phyloP scores from a whole-genome alignment of 1,140 invertebrate species.

The Drosophila pectinifera region DNA sequence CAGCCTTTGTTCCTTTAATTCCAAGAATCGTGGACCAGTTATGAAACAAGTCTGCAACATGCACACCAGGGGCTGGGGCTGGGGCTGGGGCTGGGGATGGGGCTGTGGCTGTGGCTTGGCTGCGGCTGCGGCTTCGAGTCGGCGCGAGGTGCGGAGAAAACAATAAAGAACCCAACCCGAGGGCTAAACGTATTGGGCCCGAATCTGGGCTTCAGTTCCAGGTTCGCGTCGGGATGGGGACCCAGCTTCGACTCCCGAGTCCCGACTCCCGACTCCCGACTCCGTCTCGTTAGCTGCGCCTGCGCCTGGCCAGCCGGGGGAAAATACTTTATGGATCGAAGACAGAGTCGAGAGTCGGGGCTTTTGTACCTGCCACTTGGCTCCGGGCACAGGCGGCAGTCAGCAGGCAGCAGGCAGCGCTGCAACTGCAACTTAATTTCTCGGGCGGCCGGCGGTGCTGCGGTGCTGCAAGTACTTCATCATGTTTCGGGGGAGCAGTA shows the following conservation, averaged over 20 bases:
- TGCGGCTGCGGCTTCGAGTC: background rate
- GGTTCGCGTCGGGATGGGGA: background rate
- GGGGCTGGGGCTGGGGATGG: background rate
- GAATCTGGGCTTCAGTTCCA: slow-evolving; percentile 49
- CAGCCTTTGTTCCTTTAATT: slow-evolving; percentile 81
- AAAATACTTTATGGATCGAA: slow-evolving; percentile 73
- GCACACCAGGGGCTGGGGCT: slow-evolving; percentile 47
- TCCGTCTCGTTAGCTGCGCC: slow-evolving; percentile 71
- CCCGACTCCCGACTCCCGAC: too few species aligned
- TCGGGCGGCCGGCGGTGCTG: slow-evolving; percentile 22
- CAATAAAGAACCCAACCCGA: slow-evolving; percentile 77
- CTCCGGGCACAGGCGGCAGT: slow-evolving; percentile 29
- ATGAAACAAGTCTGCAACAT: slow-evolving; percentile 83
- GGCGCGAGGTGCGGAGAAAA: slow-evolving; percentile 44
- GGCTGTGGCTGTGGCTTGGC: background rate
- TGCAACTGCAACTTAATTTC: slow-evolving; percentile 76
- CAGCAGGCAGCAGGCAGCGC: slow-evolving; percentile 23
- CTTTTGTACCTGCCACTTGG: slow-evolving; percentile 76
- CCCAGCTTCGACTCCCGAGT: background rate
- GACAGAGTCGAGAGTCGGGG: slow-evolving; percentile 26
- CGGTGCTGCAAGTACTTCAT: slow-evolving; percentile 62
- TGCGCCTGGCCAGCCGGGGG: slow-evolving; percentile 49
- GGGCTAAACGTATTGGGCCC: slow-evolving; percentile 55
- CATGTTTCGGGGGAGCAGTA: slow-evolving; percentile 68
- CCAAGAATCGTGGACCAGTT: slow-evolving; percentile 83